Evolutionary conservation across 2,113 vertebrate genomes (phyloP).

Genomic region (Pelecanoides urinatrix): DNA sequence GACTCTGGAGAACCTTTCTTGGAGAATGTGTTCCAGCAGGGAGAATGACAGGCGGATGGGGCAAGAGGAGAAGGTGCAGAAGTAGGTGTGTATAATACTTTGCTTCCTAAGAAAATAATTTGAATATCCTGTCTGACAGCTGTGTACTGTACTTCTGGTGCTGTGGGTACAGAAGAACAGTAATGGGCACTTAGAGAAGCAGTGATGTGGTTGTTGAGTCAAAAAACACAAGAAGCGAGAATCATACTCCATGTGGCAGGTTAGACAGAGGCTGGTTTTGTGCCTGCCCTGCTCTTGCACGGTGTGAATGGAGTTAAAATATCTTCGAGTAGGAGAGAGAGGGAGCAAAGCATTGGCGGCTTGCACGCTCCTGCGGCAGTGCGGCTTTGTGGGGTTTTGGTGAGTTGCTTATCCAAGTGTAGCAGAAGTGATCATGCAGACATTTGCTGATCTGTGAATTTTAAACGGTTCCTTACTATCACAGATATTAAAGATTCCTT

Average conservation of each 20-base stretch:
- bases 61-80: background rate
- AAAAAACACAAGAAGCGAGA: background rate
- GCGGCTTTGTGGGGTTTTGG: background rate
- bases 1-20: background rate
- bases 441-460: background rate
- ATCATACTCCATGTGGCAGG: rapidly evolving
- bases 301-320: background rate
- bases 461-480: background rate
- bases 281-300: background rate
- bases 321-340: background rate
- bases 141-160: background rate
- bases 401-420: background rate
- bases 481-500: background rate
- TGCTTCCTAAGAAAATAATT: background rate
- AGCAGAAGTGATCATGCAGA: background rate
- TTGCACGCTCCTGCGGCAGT: background rate
- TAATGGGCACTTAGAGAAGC: background rate
- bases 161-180: background rate
- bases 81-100: background rate
- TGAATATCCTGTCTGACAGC: background rate
- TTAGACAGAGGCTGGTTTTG: background rate
- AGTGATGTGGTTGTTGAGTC: background rate
- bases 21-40: background rate
- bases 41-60: background rate
- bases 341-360: background rate